Conservation (phyloP, 2,113 vertebrate genomes). For the Cryptomyrus ogoouensis region DNA sequence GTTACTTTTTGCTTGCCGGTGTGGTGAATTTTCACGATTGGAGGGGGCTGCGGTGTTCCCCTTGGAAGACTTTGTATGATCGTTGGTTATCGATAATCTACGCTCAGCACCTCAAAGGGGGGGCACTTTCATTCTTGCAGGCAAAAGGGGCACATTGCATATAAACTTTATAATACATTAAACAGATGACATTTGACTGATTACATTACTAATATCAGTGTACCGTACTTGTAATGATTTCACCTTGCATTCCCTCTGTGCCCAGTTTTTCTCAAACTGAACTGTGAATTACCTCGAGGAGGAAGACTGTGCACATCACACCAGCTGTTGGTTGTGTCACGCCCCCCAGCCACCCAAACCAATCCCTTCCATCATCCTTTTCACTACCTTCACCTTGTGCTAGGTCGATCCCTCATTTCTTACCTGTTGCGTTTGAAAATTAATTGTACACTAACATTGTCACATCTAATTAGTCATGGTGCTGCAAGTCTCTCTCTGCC, state of each 20-base stretch:
- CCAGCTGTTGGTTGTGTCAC: neutral
- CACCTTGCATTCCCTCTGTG: neutral
- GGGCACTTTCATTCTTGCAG: neutral
- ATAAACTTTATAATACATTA: neutral
- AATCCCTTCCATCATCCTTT: neutral
- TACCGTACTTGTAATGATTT: neutral
- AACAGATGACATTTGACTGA: neutral
- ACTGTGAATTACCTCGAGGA: neutral
- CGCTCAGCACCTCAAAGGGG: neutral
- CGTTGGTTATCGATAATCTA: neutral
- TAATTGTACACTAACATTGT: constrained; percentile 1
- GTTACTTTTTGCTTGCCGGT: neutral
- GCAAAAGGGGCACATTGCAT: neutral
- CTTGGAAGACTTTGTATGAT: neutral
- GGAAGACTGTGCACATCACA: neutral
- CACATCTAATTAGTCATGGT: neutral
- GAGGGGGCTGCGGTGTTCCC: neutral
- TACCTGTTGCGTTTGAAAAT: neutral
- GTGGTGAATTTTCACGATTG: neutral
- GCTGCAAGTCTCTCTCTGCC: neutral
- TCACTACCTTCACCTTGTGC: constrained; percentile 3
- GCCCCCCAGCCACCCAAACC: neutral
- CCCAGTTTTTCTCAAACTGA: neutral
- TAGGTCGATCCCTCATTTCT: neutral
- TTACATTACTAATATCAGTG: neutral